A percentile compares a stretch with the other conserved stretches of the same genome.
These are phyloP conservation scores for Bombus soroeensis DNA, from an alignment of 1,140 invertebrate species.

Conservation along the genomic window DNA sequence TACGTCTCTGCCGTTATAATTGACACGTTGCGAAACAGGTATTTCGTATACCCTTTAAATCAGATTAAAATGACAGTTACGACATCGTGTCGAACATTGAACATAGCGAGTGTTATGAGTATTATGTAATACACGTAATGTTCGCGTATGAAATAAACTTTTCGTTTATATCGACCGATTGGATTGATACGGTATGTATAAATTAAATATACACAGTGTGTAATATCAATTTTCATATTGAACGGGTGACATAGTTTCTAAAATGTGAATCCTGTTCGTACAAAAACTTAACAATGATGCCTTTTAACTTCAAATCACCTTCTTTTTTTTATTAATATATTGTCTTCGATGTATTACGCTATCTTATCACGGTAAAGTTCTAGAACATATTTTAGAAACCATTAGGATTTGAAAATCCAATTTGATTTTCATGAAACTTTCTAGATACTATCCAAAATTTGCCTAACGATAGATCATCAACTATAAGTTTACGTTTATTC, in stretches of 20 bases:
- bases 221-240: conserved; percentile 26
- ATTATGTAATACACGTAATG: conserved; percentile 26
- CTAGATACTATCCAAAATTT: conserved; percentile 51
- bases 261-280: conserved; percentile 44
- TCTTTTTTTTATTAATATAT: conserved; percentile 46
- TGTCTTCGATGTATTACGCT: conserved; percentile 68
- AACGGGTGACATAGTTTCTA: conserved; percentile 42
- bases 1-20: conserved; percentile 57
- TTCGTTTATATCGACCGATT: conserved; percentile 24
- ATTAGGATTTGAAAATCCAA: conserved; percentile 53
- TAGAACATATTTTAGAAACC: conserved; percentile 58
- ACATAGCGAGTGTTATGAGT: conserved; percentile 61
- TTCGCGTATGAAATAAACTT: conserved; percentile 13
- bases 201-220: conserved; percentile 16
- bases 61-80: conserved; percentile 41
- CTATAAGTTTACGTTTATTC: conserved; percentile 13
- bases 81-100: conserved; percentile 48
- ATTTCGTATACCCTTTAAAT: conserved; percentile 32
- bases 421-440: conserved; percentile 52
- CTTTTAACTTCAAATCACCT: conserved; percentile 52
- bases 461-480: conserved; percentile 25
- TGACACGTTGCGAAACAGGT: conserved; percentile 56
- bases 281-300: conserved; percentile 61
- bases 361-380: conserved; percentile 59
- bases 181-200: conserved; percentile 10